Conservation (phyloP, 2,113 vertebrate species). For the Mesembrinibis cayennensis region DNA sequence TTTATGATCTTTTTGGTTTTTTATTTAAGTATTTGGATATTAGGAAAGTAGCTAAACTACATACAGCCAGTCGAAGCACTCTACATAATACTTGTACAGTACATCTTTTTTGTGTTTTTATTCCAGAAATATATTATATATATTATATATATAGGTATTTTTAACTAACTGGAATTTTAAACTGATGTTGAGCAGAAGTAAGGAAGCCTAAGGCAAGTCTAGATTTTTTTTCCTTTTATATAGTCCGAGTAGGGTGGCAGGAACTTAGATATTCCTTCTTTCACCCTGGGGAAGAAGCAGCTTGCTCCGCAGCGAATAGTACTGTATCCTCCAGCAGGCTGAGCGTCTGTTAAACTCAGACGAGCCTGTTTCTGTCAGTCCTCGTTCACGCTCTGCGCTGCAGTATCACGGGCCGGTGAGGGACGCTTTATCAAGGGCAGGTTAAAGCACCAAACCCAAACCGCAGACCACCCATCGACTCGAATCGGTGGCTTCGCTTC, state of each 20-base stretch:
- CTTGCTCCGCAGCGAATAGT: not conserved
- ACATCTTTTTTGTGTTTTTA: conserved; percentile 36
- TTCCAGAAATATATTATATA: conserved; percentile 51
- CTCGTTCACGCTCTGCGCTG: not conserved
- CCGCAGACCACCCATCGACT: rapidly evolving
- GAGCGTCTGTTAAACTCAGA: not conserved
- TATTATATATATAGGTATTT: conserved; percentile 48
- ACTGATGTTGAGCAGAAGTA: not conserved
- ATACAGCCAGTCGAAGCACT: conserved; percentile 17
- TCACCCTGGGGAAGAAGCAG: not conserved
- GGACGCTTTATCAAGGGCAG: not conserved
- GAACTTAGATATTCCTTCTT: not conserved
- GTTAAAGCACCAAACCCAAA: not conserved
- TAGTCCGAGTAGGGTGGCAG: not conserved
- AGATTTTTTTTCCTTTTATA: not conserved
- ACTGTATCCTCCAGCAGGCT: not conserved
- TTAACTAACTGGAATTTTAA: conserved; percentile 66
- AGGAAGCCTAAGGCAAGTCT: not conserved
- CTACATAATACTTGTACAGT: conserved; percentile 38
- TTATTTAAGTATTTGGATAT: conserved; percentile 46
- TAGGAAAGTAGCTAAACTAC: conserved; percentile 41
- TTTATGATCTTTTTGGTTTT: conserved; percentile 29
- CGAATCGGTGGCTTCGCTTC: rapidly evolving
- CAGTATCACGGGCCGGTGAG: not conserved
- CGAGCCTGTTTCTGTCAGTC: not conserved